Evolutionary conservation across 2,113 vertebrate species (phyloP).

Genomic region (Argyrosomus japonicus): DNA sequence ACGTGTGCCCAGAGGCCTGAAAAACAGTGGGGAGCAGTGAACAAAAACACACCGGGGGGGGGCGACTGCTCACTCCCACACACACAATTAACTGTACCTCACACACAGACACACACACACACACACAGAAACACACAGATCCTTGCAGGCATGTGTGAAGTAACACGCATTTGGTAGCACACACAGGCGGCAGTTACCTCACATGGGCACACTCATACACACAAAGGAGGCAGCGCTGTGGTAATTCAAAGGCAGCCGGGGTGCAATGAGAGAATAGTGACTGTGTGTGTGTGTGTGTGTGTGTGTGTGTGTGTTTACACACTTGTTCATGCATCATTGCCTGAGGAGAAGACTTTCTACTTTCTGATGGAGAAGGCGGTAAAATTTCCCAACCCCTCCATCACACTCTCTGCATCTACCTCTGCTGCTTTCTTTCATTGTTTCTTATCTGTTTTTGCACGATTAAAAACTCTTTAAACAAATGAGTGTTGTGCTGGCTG

Average conservation of each 20-base stretch:
- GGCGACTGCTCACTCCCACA: conserved; percentile 35
- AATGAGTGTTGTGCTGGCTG: background rate
- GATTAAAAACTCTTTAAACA: background rate
- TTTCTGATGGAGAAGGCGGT: conserved; percentile 40
- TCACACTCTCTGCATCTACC: background rate
- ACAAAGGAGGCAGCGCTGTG: conserved; percentile 22
- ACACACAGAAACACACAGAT: conserved; percentile 16
- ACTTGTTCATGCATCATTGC: conserved; percentile 45
- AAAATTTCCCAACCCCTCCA: conserved; percentile 15
- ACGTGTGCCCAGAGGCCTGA: conserved; percentile 46
- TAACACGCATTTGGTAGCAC: conserved; percentile 24
- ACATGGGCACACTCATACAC: conserved; percentile 11
- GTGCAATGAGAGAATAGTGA: conserved; percentile 12
- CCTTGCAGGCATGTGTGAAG: background rate
- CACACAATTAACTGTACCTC: conserved; percentile 41
- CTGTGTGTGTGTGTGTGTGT: conserved; percentile 16
- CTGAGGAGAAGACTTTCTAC: conserved; percentile 27
- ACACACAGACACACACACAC: conserved; percentile 4
- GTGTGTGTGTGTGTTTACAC: conserved; percentile 17
- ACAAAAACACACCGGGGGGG: conserved; percentile 58
- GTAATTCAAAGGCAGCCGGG: conserved; percentile 52
- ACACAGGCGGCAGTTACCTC: conserved; percentile 48
- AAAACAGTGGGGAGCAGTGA: conserved; percentile 41
- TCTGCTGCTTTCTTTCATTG: conserved; percentile 14
- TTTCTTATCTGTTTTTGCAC: background rate